Conservation (phyloP, 2,113 vertebrate genomes). For the Lagopus leucura region DNA sequence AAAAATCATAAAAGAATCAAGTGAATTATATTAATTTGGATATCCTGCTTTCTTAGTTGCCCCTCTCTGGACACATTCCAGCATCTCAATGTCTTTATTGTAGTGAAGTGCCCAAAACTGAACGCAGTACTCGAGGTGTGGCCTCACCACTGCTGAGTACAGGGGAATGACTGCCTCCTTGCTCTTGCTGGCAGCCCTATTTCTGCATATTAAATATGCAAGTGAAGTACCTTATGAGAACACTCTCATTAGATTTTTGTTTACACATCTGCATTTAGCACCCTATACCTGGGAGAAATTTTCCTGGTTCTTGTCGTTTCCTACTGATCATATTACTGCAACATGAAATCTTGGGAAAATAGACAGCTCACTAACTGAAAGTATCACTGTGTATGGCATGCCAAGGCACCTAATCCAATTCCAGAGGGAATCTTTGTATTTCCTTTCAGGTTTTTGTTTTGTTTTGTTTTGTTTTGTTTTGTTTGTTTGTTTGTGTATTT, state of each 20-base stretch:
- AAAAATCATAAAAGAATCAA: rapidly evolving
- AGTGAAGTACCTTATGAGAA: not conserved
- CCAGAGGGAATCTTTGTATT: rapidly evolving
- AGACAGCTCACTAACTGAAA: not conserved
- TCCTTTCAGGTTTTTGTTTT: not conserved
- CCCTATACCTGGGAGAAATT: not conserved
- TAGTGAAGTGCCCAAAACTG: too few relatives aligned
- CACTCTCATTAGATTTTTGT: not conserved
- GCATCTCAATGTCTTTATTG: too few relatives aligned
- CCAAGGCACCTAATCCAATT: not conserved
- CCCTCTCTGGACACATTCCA: too few relatives aligned
- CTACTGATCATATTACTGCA: not conserved
- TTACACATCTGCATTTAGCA: not conserved
- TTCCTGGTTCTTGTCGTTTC: not conserved
- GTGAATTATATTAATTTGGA: not conserved
- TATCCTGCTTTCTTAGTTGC: not conserved
- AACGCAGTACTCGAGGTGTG: too few relatives aligned
- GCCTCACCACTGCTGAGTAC: too few relatives aligned
- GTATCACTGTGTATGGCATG: not conserved
- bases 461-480: too few relatives aligned
- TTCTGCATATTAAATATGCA: not conserved
- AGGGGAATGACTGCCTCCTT: too few relatives aligned
- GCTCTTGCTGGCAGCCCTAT: too few relatives aligned
- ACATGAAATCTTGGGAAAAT: not conserved
- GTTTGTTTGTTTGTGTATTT: not conserved